Conservation (phyloP, 2,888 invertebrate genomes). For the Scaptomyza caliginosa region DNA sequence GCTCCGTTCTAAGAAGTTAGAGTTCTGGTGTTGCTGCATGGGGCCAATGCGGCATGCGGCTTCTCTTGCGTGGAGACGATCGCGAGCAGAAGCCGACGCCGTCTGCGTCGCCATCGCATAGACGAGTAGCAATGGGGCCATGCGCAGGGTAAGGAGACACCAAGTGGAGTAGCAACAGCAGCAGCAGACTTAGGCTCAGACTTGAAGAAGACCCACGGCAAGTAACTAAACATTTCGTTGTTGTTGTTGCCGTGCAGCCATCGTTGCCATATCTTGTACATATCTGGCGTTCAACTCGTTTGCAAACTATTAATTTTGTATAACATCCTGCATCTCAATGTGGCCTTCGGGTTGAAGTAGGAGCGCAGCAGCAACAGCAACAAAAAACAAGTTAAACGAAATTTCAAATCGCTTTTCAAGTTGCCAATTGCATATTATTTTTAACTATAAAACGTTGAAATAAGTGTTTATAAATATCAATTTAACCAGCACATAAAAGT, state of each 20-base stretch:
- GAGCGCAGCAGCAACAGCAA: slow-evolving; percentile 12
- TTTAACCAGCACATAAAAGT: too few relatives aligned
- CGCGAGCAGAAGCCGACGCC: slow-evolving; percentile 46
- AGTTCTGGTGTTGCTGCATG: slow-evolving; percentile 17
- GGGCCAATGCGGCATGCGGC: slow-evolving; percentile 6
- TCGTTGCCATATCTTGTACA: slow-evolving; percentile 66
- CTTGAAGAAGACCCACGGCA: slow-evolving; percentile 29
- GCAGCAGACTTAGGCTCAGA: slow-evolving; percentile 25
- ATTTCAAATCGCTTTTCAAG: slow-evolving; percentile 33
- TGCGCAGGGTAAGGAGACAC: not conserved
- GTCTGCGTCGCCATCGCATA: slow-evolving; percentile 43
- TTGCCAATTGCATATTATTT: slow-evolving; percentile 20
- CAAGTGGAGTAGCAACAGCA: slow-evolving; percentile 30
- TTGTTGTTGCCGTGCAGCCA: slow-evolving; percentile 51
- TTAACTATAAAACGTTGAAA: not conserved
- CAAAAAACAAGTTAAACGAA: slow-evolving; percentile 34
- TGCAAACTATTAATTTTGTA: slow-evolving; percentile 80
- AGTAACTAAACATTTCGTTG: slow-evolving; percentile 19
- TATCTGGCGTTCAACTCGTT: slow-evolving; percentile 79
- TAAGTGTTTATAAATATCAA: not conserved
- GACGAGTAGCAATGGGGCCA: slow-evolving; percentile 32
- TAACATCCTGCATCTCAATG: slow-evolving; percentile 75
- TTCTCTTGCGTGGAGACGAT: slow-evolving; percentile 42
- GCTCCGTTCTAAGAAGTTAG: slow-evolving; percentile 21
- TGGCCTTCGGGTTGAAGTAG: slow-evolving; percentile 70